Evolutionary conservation across 2,113 vertebrate genomes (phyloP), one percentile per base, ranked within the genome.

Genomic region (Siniperca knerii): DNA sequence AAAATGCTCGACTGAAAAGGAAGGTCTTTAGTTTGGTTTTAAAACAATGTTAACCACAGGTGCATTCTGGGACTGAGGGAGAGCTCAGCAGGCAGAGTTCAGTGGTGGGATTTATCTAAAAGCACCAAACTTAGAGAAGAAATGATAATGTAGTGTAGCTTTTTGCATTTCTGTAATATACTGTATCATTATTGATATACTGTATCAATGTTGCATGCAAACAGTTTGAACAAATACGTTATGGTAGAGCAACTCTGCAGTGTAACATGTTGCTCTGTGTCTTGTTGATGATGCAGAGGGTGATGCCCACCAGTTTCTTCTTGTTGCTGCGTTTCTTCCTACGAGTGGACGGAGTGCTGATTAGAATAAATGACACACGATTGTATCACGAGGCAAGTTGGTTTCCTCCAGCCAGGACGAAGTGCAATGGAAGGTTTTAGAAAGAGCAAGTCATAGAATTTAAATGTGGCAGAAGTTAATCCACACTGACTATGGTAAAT

Each of bases 251-350:
- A 12, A 58, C 23, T 40, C 15, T 73, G 50, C 3, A 44, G 20
- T 33, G 18, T 33, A 37, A 75, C 0, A 23, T 44, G 25, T 66
- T 25, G 7, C 1, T 77, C 23, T 79, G n/a, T 74, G n/a, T 76
- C 23, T 68, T 68, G 44, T 71, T 74, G 64, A 8, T 64, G 8
- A 50, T 92, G n/a, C 92, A 99, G 98, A 97, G 98, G 92, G 98
- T 99, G 82, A 99, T 99, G 98, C 98, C 98, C 81, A 98, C 97
- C 81, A 97, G 98, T 77, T 99, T 99, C 93, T 99, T 99, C 92
- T 91, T 98, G 86, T 90, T 99, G 66, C 87, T 97, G 90, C 96
- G 98, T 73, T 99, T 98, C 95, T 99, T 99, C 94, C 84, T 99
- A 83, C 95, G 98, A 85, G 98, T 99, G 65, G 98, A 99, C 42